These are phyloP conservation scores for Planococcus citri DNA, from an alignment of 1,140 invertebrate species.

Conservation along the genomic window DNA sequence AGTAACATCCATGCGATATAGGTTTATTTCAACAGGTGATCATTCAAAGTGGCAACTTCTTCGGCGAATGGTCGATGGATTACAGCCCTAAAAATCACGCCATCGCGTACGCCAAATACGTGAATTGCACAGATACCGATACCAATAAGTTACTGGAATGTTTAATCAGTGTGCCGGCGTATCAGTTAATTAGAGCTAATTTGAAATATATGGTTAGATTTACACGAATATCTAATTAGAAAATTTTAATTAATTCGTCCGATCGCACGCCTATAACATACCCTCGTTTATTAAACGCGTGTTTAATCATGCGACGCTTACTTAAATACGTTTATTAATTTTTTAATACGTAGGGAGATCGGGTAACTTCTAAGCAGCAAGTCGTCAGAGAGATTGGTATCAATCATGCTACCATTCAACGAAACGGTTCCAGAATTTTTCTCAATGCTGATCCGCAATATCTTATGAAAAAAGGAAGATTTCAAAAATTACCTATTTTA, in stretches of 20 bases:
- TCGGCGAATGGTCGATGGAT: constrained; percentile 31
- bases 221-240: not conserved
- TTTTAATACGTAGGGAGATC: not conserved
- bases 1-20: constrained; percentile 2
- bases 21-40: constrained; percentile 41
- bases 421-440: constrained; percentile 24
- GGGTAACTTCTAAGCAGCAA: not conserved
- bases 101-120: constrained; percentile 24
- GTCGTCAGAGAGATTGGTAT: constrained; percentile 27
- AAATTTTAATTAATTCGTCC: no score
- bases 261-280: not conserved
- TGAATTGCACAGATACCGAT: constrained; percentile 26
- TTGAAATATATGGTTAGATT: constrained; percentile 1
- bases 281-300: not conserved
- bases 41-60: constrained; percentile 38
- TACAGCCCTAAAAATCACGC: constrained; percentile 25
- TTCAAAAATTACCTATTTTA: constrained; percentile 28
- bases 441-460: constrained; percentile 27
- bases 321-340: not conserved
- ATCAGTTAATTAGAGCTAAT: constrained; percentile 28
- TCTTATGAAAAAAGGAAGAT: constrained; percentile 27
- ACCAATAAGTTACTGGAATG: constrained; percentile 25
- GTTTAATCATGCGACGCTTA: not conserved
- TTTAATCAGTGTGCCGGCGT: constrained; percentile 25
- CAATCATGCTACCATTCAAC: constrained; percentile 28